Evolutionary conservation across 2,113 vertebrate genomes (phyloP), one percentile per base, ranked within the genome.

Genomic region (Corvus moneduloides): DNA sequence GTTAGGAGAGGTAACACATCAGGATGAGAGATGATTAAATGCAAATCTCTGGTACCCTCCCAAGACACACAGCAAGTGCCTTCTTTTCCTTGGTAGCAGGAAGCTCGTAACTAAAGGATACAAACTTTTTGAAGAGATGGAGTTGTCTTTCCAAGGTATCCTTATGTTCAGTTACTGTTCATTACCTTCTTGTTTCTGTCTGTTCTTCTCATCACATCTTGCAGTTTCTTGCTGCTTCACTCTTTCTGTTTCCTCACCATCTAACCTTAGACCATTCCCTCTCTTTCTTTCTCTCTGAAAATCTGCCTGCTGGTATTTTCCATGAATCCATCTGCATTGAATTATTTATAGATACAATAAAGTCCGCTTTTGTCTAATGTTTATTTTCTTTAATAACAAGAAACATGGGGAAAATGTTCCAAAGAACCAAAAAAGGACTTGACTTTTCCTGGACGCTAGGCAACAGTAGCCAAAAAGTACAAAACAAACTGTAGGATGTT

Each of bases 341-440:
- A 98, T 98, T 98, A 98, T 98, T 98, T 98, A 97, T 97, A 96
- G 97, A 96, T 98, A 97, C 95, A 97, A 98, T 98, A 97, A 97
- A 96, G 88, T 90, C 88, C 1, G 23, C 93, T 98, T 98, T 97
- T 97, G 95, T 97, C 96, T 94, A 89, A 97, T 97, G 97, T 98
- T 98, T 98, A 95, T 98, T 98, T 98, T 98, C 93, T 98, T 97
- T 98, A 97, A 97, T 98, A 98, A 96, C 79, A 97, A 97, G 96
- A 97, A 98, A 97, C 97, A 84, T 92, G 92, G 95, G 85, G 96
- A 91, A 98, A 98, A 95, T 97, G 91, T 96, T 98, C 96, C 97
- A 95, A 96, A 97, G 91, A 85, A 90, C 95, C 8, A 2, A 97
- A 97, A 97, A 97, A 95, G 90, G 84, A 97, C 94, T 94, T 84